phyloP scores from a whole-genome alignment of 2,797 vertebrate species.

The Ctenochaetus hawaiiensis region DNA sequence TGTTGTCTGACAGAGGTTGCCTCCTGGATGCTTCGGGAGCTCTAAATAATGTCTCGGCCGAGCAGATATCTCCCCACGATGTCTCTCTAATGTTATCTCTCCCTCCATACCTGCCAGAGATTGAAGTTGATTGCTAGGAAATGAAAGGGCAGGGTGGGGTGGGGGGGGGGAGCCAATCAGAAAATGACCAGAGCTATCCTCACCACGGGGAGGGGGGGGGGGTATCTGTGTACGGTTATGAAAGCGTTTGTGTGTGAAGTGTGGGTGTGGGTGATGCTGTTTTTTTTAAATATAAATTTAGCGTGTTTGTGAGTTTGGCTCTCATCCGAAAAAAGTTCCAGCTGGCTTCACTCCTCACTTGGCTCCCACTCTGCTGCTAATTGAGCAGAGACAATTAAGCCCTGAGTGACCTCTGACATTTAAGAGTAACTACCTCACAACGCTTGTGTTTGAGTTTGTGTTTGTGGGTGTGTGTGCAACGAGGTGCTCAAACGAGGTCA shows the following conservation, averaged over 20 bases:
- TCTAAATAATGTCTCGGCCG: slow-evolving; percentile 72
- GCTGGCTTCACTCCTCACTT: slow-evolving; percentile 37
- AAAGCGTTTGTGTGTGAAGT: slow-evolving; percentile 20
- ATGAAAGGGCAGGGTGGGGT: slow-evolving; percentile 66
- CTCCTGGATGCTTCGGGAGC: slow-evolving; percentile 68
- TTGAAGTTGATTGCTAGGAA: slow-evolving; percentile 76
- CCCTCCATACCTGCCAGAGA: slow-evolving; percentile 70
- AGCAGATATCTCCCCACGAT: slow-evolving; percentile 68
- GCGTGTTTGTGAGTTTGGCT: slow-evolving; percentile 31
- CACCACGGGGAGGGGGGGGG: background rate
- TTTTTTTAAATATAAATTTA: background rate
- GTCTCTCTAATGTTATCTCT: slow-evolving; percentile 75
- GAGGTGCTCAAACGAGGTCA: slow-evolving; percentile 17
- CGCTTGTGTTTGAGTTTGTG: background rate
- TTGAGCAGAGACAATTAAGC: slow-evolving; percentile 54
- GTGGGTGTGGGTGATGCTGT: slow-evolving; percentile 6
- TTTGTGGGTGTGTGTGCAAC: slow-evolving; percentile 5
- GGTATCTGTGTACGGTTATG: slow-evolving; percentile 14
- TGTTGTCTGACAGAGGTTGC: slow-evolving; percentile 79
- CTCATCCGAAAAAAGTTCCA: slow-evolving; percentile 41
- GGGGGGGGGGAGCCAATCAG: slow-evolving; percentile 59
- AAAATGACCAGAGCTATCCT: slow-evolving; percentile 60
- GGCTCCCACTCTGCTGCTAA: slow-evolving; percentile 62
- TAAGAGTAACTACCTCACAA: slow-evolving; percentile 8
- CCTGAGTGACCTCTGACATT: slow-evolving; percentile 55